Percentiles rank a stretch among this genome's conserved stretches.
Conservation (phyloP, 2,888 invertebrate genomes). For the Pseudococcus jackbeardsleyi region DNA sequence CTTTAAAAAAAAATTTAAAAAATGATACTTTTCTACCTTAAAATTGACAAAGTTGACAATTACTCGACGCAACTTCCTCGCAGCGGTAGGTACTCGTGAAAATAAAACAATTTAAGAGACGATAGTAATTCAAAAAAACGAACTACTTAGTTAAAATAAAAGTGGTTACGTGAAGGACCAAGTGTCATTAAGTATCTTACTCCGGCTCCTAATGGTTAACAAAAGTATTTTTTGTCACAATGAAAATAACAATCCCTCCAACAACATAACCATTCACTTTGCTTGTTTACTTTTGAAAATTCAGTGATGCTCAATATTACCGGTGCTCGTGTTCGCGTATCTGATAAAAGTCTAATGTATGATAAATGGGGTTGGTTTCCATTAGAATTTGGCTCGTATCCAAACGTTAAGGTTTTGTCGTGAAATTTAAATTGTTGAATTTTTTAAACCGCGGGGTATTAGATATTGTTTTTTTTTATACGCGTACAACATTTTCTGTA, state of each 20-base stretch:
- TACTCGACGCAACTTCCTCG: neutral
- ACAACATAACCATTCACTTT: conserved; percentile 23
- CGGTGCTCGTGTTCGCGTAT: neutral
- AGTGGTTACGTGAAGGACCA: conserved; percentile 17
- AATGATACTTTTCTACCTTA: neutral
- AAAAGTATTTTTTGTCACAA: conserved; percentile 30
- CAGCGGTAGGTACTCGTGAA: neutral
- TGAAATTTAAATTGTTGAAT: conserved; percentile 6
- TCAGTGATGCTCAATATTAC: conserved; percentile 28
- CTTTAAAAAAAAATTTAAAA: neutral
- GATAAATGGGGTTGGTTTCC: neutral
- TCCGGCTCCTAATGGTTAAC: conserved; percentile 18
- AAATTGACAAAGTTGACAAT: neutral
- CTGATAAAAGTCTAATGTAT: conserved; percentile 9
- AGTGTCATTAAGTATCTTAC: conserved; percentile 44
- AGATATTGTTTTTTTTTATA: neutral
- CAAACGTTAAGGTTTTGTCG: neutral
- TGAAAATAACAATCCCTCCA: conserved; percentile 27
- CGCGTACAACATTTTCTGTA: neutral
- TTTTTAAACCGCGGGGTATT: neutral
- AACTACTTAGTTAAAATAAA: neutral
- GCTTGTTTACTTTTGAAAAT: conserved; percentile 19
- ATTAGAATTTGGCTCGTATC: neutral
- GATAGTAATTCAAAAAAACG: conserved; percentile 1
- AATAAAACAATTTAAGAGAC: neutral